These are phyloP conservation scores for Stegodyphus mimosarum DNA, from an alignment of 1,140 invertebrate genomes.

Conservation along the genomic window DNA sequence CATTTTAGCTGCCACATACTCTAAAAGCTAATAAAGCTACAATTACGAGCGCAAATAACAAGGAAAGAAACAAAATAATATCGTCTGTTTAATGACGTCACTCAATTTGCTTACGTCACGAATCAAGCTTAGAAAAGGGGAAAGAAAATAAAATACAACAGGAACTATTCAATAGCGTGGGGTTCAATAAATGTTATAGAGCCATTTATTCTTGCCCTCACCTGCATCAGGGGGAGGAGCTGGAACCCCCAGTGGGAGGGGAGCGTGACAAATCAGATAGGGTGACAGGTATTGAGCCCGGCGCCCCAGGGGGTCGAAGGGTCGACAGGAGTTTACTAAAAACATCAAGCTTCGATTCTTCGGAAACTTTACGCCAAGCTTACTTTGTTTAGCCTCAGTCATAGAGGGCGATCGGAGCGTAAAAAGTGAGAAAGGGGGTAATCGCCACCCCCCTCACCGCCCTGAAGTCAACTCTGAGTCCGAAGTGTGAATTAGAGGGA, in stretches of 20 bases:
- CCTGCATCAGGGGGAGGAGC: background rate
- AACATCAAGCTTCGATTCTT: constrained; percentile 16
- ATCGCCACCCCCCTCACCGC: background rate
- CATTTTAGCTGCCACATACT: no score
- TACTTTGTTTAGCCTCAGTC: background rate
- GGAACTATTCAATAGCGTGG: no score
- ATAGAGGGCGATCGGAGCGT: background rate
- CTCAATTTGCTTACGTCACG: no score
- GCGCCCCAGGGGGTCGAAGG: background rate
- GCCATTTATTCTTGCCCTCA: background rate
- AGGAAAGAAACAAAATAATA: no score
- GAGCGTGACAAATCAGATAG: constrained; percentile 52
- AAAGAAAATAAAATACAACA: no score
- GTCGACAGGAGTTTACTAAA: constrained; percentile 29
- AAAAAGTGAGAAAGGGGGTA: constrained; percentile 13
- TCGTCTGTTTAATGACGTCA: no score
- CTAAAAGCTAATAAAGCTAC: no score
- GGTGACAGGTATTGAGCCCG: constrained; percentile 42
- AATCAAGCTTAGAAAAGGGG: no score
- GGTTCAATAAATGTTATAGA: background rate
- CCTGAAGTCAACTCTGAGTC: background rate
- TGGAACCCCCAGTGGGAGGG: background rate
- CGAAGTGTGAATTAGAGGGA: no score
- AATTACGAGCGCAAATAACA: no score
- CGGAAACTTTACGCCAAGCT: constrained; percentile 38